Conservation (phyloP, 2,113 vertebrate genomes). For the Halcyon senegalensis region DNA sequence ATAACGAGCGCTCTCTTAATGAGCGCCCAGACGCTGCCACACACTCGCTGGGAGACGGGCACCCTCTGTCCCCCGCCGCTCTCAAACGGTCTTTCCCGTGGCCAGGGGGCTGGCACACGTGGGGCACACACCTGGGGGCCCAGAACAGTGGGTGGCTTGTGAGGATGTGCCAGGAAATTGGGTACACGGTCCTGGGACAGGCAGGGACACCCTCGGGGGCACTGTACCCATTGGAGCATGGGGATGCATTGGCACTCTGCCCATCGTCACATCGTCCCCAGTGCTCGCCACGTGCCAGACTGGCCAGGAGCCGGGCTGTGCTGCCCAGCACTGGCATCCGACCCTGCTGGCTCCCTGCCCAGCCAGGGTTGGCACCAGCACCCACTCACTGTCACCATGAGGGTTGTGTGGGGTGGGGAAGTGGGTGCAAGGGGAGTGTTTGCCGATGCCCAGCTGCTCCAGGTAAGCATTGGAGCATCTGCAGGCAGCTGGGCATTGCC, state of each 20-base stretch:
- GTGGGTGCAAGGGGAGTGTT: background rate
- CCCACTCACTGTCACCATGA: fast-evolving
- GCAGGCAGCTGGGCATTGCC: background rate
- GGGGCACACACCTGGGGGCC: background rate
- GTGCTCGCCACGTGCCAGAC: background rate
- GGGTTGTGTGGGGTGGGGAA: background rate
- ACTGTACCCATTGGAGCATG: background rate
- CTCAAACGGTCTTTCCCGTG: background rate
- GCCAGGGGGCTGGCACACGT: background rate
- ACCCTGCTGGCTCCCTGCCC: background rate
- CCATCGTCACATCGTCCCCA: fast-evolving
- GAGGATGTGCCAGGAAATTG: fast-evolving
- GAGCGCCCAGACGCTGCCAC: conserved; percentile 59
- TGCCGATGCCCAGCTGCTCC: fast-evolving
- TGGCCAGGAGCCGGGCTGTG: background rate
- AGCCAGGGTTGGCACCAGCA: background rate
- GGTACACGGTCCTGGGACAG: background rate
- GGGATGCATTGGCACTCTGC: fast-evolving
- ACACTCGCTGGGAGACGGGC: background rate
- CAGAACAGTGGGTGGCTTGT: background rate
- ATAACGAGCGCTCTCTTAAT: conserved; percentile 48
- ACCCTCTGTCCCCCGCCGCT: background rate
- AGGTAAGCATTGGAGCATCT: background rate
- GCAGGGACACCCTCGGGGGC: fast-evolving
- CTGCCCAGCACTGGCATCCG: background rate